A percentile compares a stretch with the other conserved stretches of the same genome.
Evolutionary conservation across 2,888 invertebrate species (phyloP).

Genomic region (Eupithecia pulchellata): DNA sequence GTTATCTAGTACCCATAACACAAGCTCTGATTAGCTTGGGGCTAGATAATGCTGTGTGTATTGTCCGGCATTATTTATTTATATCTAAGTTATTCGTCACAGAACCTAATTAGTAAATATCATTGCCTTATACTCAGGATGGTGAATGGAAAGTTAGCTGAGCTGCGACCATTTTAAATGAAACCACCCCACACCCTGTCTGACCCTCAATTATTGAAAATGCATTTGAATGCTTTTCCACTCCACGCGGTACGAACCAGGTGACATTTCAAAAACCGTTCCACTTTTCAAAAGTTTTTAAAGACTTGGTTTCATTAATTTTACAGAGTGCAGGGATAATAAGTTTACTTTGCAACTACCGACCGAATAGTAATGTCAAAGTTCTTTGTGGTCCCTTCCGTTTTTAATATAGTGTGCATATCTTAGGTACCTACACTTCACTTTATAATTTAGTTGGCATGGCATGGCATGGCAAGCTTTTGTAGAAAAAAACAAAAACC

Average conservation of each 20-base stretch:
- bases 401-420: no score
- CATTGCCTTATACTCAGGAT: constrained; percentile 51
- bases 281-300: not conserved
- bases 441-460: no score
- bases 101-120: constrained; percentile 35
- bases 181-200: constrained; percentile 74
- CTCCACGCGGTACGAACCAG: constrained; percentile 12
- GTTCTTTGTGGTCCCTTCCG: no score
- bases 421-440: no score
- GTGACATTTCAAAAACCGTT: not conserved
- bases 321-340: not conserved
- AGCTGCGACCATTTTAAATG: constrained; percentile 76
- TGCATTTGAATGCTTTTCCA: constrained; percentile 61
- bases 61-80: no score
- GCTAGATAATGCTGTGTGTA: no score
- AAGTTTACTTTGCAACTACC: not conserved
- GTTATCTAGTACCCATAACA: no score
- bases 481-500: no score
- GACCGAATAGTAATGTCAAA: no score
- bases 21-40: no score
- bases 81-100: not conserved
- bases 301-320: not conserved
- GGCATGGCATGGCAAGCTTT: no score
- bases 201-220: constrained; percentile 86
- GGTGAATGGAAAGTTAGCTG: constrained; percentile 74